Base-by-base conservation (phyloP, 2,797 vertebrate species). In the Bothrops alternatus region DNA sequence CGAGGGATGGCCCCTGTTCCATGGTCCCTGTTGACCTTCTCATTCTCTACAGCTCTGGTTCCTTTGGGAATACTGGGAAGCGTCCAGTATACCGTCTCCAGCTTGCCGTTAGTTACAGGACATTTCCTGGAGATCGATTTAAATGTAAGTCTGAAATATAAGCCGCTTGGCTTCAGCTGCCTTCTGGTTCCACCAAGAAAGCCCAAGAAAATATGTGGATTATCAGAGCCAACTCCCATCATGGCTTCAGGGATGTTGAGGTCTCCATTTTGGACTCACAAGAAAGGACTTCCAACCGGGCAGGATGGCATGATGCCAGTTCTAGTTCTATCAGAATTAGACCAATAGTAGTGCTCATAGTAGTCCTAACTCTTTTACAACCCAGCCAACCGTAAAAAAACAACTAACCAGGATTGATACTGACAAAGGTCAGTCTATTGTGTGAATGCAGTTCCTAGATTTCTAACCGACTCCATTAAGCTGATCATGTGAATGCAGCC, bases 61-160 rank as follows among this genome's bases (percentile, higher is more conserved):
- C 94, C 96, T 0, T 94, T 97, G 94, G 96, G 96, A 2, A 93
- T 97, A 47, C 42, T 97, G 94, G 95, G 95, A 85, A 97, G 97
- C 1, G 91, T 96, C 65, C 97, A 97, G 63, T 95, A 96, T 23
- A 97, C 93, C 0, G 91, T 96, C 61, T 97, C 96, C 85, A 97
- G 97, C 92, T 96, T 97, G 8, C 95, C 96, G 0, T 93, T 97
- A 20, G 95, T 97, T 58, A 97, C 97, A 0, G 88, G 94, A 8
- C 96, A 97, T 63, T 95, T 97, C 93, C 96, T 97, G 0, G 10
- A 97, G 93, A 61, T 96, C 8, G 96, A 96, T 47, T 91, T 97
- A 93, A 98, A 97, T 0, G 82, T 97, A 93, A 97, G 95, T 96
- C 92, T 28, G 56, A 16, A 69, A 69, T 6, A 3, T 23, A 47